phyloP scores from a whole-genome alignment of 2,113 vertebrate genomes.

The Gavia stellata region DNA sequence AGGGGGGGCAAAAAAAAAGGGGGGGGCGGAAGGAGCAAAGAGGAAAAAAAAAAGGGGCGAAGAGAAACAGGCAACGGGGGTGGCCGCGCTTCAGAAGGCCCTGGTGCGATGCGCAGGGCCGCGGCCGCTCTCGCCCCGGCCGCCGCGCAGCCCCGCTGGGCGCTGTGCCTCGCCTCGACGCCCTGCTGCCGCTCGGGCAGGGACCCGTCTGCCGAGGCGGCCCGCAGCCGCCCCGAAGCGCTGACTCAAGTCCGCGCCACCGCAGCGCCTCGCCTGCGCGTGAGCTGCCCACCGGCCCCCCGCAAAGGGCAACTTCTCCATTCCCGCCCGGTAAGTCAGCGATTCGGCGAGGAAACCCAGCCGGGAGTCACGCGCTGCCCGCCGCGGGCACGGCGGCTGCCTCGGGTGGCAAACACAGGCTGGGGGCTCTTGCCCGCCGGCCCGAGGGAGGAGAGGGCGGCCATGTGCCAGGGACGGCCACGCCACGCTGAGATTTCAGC shows the following conservation, averaged over 20 bases:
- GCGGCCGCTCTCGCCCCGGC: neutral
- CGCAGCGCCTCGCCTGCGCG: accelerated
- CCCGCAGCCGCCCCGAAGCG: neutral
- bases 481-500: accelerated
- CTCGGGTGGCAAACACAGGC: too few species aligned
- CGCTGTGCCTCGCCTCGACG: too few species aligned
- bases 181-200: neutral
- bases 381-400: accelerated
- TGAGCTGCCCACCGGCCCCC: accelerated
- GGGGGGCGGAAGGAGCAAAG: too few species aligned
- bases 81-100: too few species aligned
- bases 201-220: too few species aligned
- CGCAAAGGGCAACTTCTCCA: neutral
- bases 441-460: too few species aligned
- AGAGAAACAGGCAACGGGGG: neutral
- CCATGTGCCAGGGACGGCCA: accelerated
- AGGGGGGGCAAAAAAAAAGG: neutral
- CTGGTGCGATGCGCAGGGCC: too few species aligned
- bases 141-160: neutral
- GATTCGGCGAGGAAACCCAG: neutral
- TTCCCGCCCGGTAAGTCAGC: neutral
- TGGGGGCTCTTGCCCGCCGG: too few species aligned
- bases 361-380: neutral
- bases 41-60: neutral
- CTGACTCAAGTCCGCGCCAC: too few species aligned